Conservation (phyloP, 2,113 vertebrate genomes). For the Quiscalus mexicanus region DNA sequence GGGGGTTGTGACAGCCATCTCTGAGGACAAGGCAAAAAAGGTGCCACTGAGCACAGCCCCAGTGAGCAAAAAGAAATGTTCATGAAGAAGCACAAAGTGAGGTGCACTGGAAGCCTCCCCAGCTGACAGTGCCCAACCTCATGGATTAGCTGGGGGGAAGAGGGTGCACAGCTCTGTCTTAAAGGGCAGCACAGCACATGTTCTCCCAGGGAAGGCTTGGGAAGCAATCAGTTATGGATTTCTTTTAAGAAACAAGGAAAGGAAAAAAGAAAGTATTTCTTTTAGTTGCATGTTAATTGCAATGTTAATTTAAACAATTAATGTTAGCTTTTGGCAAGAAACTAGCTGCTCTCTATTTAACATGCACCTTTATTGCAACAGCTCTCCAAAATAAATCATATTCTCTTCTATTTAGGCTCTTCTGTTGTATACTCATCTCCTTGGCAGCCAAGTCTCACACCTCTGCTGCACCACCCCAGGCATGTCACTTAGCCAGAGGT, state of each 20-base stretch:
- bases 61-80: not conserved
- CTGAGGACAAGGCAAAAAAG: not conserved
- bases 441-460: not conserved
- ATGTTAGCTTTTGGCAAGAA: constrained; percentile 41
- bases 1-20: not conserved
- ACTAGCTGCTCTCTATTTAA: not conserved
- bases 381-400: not conserved
- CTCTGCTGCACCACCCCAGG: not conserved
- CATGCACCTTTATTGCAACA: not conserved
- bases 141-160: accelerated
- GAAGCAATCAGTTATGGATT: not conserved
- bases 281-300: not conserved
- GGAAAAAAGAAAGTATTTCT: not conserved
- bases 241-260: not conserved
- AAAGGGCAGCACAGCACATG: not conserved
- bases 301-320: constrained; percentile 51
- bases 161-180: accelerated
- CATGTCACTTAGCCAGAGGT: not conserved
- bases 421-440: not conserved
- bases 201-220: not conserved
- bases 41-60: not conserved
- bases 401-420: not conserved
- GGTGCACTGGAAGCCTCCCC: not conserved
- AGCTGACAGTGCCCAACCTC: not conserved
- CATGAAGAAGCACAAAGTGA: not conserved